These are phyloP conservation scores for Meloidogyne exigua DNA, from an alignment of 1,140 invertebrate genomes.

Conservation along the genomic window DNA sequence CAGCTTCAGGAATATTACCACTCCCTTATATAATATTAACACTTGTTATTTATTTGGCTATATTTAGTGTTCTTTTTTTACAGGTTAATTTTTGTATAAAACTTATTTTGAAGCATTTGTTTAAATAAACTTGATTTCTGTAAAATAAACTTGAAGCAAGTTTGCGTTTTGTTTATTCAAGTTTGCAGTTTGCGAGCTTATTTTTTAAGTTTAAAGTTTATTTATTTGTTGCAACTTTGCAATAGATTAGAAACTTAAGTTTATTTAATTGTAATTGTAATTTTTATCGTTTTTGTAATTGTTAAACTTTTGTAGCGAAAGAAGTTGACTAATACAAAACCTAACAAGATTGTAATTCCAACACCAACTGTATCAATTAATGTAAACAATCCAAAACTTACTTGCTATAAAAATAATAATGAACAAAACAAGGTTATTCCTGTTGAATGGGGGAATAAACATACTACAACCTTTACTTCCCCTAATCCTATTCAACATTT, in stretches of 20 bases:
- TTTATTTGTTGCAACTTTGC: too few species aligned
- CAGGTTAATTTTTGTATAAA: constrained; percentile 6
- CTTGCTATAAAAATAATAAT: background rate
- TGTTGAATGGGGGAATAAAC: background rate
- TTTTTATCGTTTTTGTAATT: too few species aligned
- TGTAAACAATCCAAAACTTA: background rate
- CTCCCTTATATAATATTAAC: background rate
- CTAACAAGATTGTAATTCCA: background rate
- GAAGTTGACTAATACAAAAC: background rate
- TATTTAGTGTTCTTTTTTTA: background rate
- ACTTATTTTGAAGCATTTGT: too few species aligned
- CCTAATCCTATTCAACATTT: constrained; percentile 7
- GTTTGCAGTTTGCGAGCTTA: too few species aligned
- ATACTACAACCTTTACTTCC: background rate
- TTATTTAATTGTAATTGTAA: too few species aligned
- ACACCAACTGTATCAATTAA: background rate
- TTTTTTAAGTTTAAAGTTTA: too few species aligned
- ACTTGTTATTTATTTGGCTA: background rate
- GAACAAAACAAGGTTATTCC: background rate
- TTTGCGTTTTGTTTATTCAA: background rate
- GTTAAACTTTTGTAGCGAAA: background rate
- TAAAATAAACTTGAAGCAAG: background rate
- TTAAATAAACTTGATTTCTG: too few species aligned
- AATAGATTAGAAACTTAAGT: too few species aligned
- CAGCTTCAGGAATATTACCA: background rate